Base-by-base conservation (phyloP, 2,113 vertebrate species). In the Hippoglossus stenolepis region DNA sequence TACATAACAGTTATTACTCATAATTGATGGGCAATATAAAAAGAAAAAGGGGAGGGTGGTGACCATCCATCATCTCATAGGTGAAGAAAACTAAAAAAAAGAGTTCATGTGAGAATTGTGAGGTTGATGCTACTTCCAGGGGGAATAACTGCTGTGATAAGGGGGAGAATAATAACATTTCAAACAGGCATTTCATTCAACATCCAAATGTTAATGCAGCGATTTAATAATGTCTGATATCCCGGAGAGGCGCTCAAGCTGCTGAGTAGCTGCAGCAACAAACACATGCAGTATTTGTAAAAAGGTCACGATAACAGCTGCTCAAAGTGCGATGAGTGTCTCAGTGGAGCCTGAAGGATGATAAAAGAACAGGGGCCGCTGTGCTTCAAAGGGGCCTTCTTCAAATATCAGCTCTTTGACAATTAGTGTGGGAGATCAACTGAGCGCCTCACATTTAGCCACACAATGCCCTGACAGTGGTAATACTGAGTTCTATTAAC, bases 241-340 rank as follows among this genome's bases (percentile, higher is more conserved):
- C 23, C 35, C 59, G 21, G 17, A 73, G 62, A 7, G 43, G 18
- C 74, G 54, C 56, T 84, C 51, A 23, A 60, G 69, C 62, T 53
- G 56, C 58, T 45, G 61, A 18, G 17, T 17, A 56, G 53, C 54
- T 28, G 43, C 58, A 28, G 17, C 45, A 72, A 73, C 45, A 77
- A 59, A 78, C 38, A 66, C 20, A 45, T 58, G 54, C 31, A 26
- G 24, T 15, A 28, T 65, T 85, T 76, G 18, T 8, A 51, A 57
- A 75, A 70, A 65, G 73, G 70, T 67, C 76, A 62, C 20, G 60
- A 63, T 59, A 60, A 80, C 60, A 83, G 82, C 59, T 40, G 28
- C 45, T 75, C 43, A 58, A 15, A 59, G 28, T 13, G 53, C 2
- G 9, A 20, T 21, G n/a, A 73, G 51, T 67, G 61, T 59, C 59